Base-by-base conservation (phyloP, 2,113 vertebrate species). In the Oryzias woworae region DNA sequence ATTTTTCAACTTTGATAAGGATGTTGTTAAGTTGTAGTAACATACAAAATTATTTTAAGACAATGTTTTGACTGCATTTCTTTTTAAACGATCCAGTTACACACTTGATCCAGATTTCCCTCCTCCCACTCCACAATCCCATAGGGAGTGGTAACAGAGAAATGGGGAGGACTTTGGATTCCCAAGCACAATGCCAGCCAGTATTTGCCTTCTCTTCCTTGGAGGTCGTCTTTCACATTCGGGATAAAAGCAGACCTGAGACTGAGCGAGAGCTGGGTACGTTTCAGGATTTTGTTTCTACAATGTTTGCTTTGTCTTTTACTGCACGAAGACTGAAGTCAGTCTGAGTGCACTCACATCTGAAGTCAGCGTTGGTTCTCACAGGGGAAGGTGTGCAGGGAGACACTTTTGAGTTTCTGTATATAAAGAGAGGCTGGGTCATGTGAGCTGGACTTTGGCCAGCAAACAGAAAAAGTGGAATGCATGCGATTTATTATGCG, bases 381-480 rank as follows among this genome's bases (percentile, higher is more conserved):
- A 1, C 16, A 47, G 23, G 2, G 1, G 28, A 10, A 14, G 8
- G 20, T 56, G 18, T 22, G 10, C 5, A 24, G 20, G 24, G 8
- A 31, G 49, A 14, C 2, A 26, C 28, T 15, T 52, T 14, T 20
- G 17, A 26, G 36, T 12, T 36, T 36, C 8, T 36, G 1, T 36
- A 12, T 36, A 36, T 2, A 12, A 36, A 36, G 36, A 36, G 22
- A 48, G 17, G 7, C 54, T 28, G 44, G 49, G 17, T 58, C 20
- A 72, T 55, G 20, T 62, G 15, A 50, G 42, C 46, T 81, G 79
- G 66, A 87, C 80, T 84, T 78, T 78, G 81, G 46, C 22, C 76
- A 44, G 23, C 22, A 23, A 66, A 1, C 47, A 48, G n/a, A 3
- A 48, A 48, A 12, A 12, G 18, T 15, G 5, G n/a, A 47, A 47